These are phyloP conservation scores for Incurvaria masculella DNA, from an alignment of 2,888 invertebrate genomes.

Conservation along the genomic window DNA sequence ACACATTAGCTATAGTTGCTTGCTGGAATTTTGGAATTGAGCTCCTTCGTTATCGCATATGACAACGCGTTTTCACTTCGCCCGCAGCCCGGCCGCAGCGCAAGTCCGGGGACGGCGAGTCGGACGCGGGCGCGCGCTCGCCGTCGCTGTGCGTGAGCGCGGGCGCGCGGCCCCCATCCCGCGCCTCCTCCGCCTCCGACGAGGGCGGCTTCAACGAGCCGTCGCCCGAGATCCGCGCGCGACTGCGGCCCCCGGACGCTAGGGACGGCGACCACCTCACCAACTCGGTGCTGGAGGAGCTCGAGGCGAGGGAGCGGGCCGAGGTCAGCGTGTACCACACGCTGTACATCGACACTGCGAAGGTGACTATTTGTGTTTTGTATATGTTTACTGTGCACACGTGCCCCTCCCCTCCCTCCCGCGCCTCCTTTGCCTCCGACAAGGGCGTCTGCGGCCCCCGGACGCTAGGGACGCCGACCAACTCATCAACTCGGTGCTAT, in stretches of 20 bases:
- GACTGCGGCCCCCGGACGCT: slow-evolving; percentile 44
- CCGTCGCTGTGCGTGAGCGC: slow-evolving; percentile 62
- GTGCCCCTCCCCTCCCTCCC: slow-evolving; percentile 62
- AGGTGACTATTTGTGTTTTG: too few relatives aligned
- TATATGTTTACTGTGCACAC: too few relatives aligned
- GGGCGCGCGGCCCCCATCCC: slow-evolving; percentile 62
- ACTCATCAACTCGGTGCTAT: slow-evolving; percentile 7
- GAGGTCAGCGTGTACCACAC: too few relatives aligned
- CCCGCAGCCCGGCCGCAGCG: slow-evolving; percentile 7
- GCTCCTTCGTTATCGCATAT: slow-evolving; percentile 11
- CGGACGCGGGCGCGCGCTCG: slow-evolving; percentile 54
- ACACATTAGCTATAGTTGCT: too few relatives aligned
- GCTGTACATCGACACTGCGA: too few relatives aligned
- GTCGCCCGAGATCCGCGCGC: slow-evolving; percentile 66
- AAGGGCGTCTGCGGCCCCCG: slow-evolving; percentile 58
- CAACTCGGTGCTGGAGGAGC: slow-evolving; percentile 8
- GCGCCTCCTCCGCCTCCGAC: slow-evolving; percentile 64
- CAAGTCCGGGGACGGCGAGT: slow-evolving; percentile 37
- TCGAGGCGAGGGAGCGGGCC: slow-evolving; percentile 10
- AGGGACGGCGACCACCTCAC: slow-evolving; percentile 30
- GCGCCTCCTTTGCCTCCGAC: slow-evolving; percentile 64
- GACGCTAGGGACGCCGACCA: slow-evolving; percentile 37
- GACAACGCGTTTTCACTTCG: slow-evolving; percentile 3
- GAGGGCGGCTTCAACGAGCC: slow-evolving; percentile 73
- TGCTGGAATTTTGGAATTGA: too few relatives aligned